Evolutionary conservation across 1,140 invertebrate genomes (phyloP).

Genomic region (Euborellia annulipes): DNA sequence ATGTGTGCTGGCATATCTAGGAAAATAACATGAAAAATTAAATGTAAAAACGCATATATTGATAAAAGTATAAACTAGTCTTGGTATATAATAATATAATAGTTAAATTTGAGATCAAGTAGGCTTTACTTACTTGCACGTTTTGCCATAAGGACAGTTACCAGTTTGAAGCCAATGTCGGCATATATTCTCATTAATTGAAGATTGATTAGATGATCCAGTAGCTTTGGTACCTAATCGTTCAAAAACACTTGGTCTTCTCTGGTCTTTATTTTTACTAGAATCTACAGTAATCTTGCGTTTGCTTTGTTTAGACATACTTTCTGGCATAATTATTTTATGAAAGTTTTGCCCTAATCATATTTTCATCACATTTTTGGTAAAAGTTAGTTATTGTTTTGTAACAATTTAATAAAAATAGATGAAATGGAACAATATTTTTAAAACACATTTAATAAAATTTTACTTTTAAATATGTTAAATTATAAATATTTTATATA

Average conservation of each 20-base stretch:
- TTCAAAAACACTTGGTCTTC: slow-evolving; percentile 60
- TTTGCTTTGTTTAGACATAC: slow-evolving; percentile 63
- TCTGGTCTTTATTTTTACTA: slow-evolving; percentile 12
- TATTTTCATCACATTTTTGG: too few species aligned
- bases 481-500: too few species aligned
- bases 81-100: too few species aligned
- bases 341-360: too few species aligned
- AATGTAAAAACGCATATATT: neutral
- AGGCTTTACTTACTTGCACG: slow-evolving; percentile 38
- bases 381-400: too few species aligned
- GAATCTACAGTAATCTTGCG: slow-evolving; percentile 59
- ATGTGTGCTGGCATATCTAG: slow-evolving; percentile 47
- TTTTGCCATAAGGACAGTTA: slow-evolving; percentile 55
- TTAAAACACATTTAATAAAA: too few species aligned
- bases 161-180: slow-evolving; percentile 58
- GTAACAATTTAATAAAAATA: too few species aligned
- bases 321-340: slow-evolving; percentile 20
- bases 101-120: too few species aligned
- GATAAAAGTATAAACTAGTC: too few species aligned
- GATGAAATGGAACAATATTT: too few species aligned
- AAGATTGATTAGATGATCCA: slow-evolving; percentile 24
- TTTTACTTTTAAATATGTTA: too few species aligned
- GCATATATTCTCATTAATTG: slow-evolving; percentile 38
- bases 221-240: slow-evolving; percentile 57
- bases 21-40: slow-evolving; percentile 14